Percentiles rank a stretch among this genome's conserved stretches.
These are phyloP conservation scores for Chaetodon trifasciatus DNA, from an alignment of 2,797 vertebrate genomes.

Conservation along the genomic window DNA sequence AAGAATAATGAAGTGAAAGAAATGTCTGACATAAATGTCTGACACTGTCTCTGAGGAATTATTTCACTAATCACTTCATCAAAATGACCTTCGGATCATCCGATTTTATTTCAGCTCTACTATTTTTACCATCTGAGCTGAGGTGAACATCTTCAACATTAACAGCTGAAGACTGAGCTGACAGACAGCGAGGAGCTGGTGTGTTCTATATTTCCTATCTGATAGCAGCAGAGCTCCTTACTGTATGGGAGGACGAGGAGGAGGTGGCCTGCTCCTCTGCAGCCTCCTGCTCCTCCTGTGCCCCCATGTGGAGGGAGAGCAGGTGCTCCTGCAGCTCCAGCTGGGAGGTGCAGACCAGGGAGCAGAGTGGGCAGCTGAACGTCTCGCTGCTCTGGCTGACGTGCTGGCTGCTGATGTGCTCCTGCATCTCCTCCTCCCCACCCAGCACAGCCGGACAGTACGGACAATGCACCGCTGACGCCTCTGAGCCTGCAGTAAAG, in stretches of 20 bases:
- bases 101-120: background rate
- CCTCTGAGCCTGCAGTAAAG: slow-evolving; percentile 45
- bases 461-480: slow-evolving; percentile 72
- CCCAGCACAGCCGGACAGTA: slow-evolving; percentile 82
- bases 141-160: background rate
- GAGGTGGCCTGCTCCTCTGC: slow-evolving; percentile 60
- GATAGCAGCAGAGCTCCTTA: slow-evolving; percentile 48
- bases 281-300: slow-evolving; percentile 53
- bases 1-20: background rate
- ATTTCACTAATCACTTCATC: too few relatives aligned
- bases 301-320: slow-evolving; percentile 84
- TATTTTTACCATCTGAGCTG: background rate
- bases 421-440: slow-evolving; percentile 86
- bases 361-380: slow-evolving; percentile 86
- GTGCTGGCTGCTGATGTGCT: slow-evolving; percentile 84
- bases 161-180: background rate
- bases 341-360: slow-evolving; percentile 85
- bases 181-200: background rate
- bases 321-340: slow-evolving; percentile 87
- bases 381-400: slow-evolving; percentile 74
- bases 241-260: slow-evolving; percentile 79
- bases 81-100: background rate
- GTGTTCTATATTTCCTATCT: background rate
- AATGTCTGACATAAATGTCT: too few relatives aligned
- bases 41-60: too few relatives aligned